A percentile compares a stretch with the other conserved stretches of the same genome.
phyloP scores from a whole-genome alignment of 2,888 invertebrate species.

The Luperina nickerlii region DNA sequence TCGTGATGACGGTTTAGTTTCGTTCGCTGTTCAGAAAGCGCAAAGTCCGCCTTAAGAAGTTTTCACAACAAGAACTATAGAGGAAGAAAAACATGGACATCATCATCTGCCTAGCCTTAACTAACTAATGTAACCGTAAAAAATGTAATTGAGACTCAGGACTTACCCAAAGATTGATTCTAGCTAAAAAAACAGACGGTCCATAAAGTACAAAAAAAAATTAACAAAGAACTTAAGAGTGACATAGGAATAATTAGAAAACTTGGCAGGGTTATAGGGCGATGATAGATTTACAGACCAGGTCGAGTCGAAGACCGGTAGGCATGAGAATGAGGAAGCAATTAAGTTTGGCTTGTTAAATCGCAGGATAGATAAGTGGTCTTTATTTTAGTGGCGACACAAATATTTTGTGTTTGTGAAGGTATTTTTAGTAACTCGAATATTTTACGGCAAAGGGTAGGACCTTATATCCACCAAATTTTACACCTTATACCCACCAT shows the following conservation, averaged over 20 bases:
- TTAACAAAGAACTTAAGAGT: constrained; percentile 30
- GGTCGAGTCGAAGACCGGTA: constrained; percentile 47
- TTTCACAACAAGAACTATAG: background rate
- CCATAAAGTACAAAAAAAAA: background rate
- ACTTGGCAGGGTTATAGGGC: constrained; percentile 52
- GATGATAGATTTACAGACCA: constrained; percentile 58
- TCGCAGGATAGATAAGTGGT: constrained; percentile 39
- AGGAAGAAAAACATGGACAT: background rate
- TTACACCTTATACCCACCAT: no score
- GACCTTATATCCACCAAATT: no score
- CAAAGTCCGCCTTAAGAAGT: background rate
- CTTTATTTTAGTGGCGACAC: constrained; percentile 25
- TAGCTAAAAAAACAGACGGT: background rate
- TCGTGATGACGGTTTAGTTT: background rate
- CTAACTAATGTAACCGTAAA: no score
- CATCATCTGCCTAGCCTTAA: no score
- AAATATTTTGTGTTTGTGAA: constrained; percentile 15
- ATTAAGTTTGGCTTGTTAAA: constrained; percentile 54
- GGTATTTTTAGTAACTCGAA: constrained; percentile 6
- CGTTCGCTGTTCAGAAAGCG: background rate
- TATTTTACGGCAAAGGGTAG: background rate
- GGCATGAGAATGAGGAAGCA: constrained; percentile 59
- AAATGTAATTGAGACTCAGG: no score
- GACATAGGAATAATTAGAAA: constrained; percentile 51
- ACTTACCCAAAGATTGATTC: no score